A percentile compares a stretch with the other conserved stretches of the same genome.
phyloP scores from a whole-genome alignment of 2,888 invertebrate species.

The Drosophila atroscutellata region DNA sequence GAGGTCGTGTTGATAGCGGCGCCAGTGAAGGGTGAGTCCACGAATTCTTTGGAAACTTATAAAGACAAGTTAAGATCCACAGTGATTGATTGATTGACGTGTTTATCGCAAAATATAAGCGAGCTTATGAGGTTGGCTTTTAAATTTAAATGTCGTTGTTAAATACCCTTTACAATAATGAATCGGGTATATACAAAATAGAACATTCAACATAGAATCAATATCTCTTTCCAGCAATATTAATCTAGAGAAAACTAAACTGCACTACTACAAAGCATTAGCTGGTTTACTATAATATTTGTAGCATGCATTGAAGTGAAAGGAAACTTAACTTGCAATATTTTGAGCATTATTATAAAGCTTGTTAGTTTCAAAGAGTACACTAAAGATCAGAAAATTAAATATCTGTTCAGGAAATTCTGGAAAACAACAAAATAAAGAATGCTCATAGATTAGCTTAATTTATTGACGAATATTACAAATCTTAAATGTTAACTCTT shows the following conservation, averaged over 20 bases:
- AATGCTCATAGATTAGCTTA: background rate
- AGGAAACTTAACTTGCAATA: background rate
- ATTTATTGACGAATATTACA: background rate
- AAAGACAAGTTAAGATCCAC: background rate
- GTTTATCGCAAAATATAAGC: background rate
- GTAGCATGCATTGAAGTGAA: too few relatives aligned
- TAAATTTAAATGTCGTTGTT: background rate
- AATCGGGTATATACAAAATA: background rate
- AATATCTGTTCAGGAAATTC: background rate
- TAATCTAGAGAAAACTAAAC: background rate
- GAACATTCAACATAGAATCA: background rate
- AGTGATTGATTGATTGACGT: background rate
- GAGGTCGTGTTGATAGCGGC: slow-evolving; percentile 89
- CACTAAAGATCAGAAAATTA: background rate
- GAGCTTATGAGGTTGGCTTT: background rate
- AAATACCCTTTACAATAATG: background rate
- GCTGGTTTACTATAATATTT: background rate
- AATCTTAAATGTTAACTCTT: background rate
- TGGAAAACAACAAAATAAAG: too few relatives aligned
- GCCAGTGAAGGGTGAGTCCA: slow-evolving; percentile 86
- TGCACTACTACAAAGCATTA: background rate
- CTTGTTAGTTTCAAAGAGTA: background rate
- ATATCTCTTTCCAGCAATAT: background rate
- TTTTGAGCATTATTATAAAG: too few relatives aligned
- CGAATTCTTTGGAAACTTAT: background rate